Evolutionary conservation across 2,113 vertebrate species (phyloP), one percentile per base, ranked within the genome.

Genomic region (Eulacestoma nigropectus): DNA sequence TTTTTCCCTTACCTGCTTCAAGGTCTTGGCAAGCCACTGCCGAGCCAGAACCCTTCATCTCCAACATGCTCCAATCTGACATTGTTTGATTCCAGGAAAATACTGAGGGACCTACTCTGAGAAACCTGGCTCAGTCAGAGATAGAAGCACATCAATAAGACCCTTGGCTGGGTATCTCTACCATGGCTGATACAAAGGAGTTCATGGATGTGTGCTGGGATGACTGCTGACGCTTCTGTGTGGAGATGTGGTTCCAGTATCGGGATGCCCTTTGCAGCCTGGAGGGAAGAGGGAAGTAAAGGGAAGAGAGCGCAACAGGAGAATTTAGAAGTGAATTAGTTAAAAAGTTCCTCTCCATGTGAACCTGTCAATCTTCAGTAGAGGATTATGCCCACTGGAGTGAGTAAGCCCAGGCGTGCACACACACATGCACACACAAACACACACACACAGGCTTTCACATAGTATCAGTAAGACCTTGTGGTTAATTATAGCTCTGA

Each of bases 401-500:
- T 97, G 97, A 98, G 96, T 96, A 96, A 97, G 90, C 95, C 59
- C 60, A 90, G 94, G 93, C 96, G 73, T 30, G 33, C 56, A 15
- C 16, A 18, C 22, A 27, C 39, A 44, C 97, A 97, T n/a, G 12
- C 21, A 44, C 96, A 97, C 13, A 60, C 12, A 76, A 1, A 59
- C 23, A 74, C 46, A 89, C n/a, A 23, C 16, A 30, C 23, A 22
- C 26, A 42, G 96, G 96, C 95, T 98, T 97, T 96, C 97, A 95
- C 98, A 97, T 81, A 52, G 96, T 98, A 97, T 98, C 97, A 95
- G 97, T 94, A 96, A 98, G 97, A 98, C 98, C 98, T 98, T 98
- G 97, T 93, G 97, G 98, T 97, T 99, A 98, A 99, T 99, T 99
- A 98, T 99, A 98, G 98, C 97, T 93, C 94, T 97, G 98, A 98